Evolutionary conservation across 1,140 invertebrate genomes (phyloP).

Genomic region (Drosophila setifemur): DNA sequence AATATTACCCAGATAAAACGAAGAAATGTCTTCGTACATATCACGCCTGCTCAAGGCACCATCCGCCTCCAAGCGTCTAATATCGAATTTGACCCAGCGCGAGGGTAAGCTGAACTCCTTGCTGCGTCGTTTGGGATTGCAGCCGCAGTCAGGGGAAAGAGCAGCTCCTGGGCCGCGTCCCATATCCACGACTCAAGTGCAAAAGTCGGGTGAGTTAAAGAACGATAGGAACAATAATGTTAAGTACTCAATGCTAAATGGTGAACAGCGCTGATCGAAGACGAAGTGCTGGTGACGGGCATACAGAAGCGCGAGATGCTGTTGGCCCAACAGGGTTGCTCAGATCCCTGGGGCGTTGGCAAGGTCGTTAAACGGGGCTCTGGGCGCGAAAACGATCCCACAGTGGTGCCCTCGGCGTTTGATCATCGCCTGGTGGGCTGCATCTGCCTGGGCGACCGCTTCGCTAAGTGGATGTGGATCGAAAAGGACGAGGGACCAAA

Average conservation of each 20-base stretch:
- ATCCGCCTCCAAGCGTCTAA: conserved; percentile 51
- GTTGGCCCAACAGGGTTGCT: conserved; percentile 91
- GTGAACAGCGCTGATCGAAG: conserved; percentile 87
- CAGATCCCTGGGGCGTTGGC: conserved; percentile 93
- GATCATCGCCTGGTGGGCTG: conserved; percentile 95
- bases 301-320: conserved; percentile 94
- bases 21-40: conserved; percentile 57
- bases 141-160: neutral
- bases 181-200: conserved; percentile 50
- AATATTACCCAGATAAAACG: neutral
- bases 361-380: conserved; percentile 87
- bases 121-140: conserved; percentile 40
- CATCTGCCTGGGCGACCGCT: conserved; percentile 93
- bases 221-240: conserved; percentile 15
- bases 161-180: conserved; percentile 8
- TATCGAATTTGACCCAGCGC: conserved; percentile 56
- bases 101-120: conserved; percentile 37
- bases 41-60: conserved; percentile 41
- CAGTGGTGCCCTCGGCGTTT: conserved; percentile 92
- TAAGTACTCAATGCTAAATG: neutral
- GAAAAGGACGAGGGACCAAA: conserved; percentile 90
- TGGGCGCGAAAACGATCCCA: conserved; percentile 93
- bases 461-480: conserved; percentile 96
- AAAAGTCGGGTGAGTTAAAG: conserved; percentile 41
- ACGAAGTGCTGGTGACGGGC: conserved; percentile 95